These are phyloP conservation scores for Scomber colias DNA, from an alignment of 2,113 vertebrate species.

Conservation along the genomic window DNA sequence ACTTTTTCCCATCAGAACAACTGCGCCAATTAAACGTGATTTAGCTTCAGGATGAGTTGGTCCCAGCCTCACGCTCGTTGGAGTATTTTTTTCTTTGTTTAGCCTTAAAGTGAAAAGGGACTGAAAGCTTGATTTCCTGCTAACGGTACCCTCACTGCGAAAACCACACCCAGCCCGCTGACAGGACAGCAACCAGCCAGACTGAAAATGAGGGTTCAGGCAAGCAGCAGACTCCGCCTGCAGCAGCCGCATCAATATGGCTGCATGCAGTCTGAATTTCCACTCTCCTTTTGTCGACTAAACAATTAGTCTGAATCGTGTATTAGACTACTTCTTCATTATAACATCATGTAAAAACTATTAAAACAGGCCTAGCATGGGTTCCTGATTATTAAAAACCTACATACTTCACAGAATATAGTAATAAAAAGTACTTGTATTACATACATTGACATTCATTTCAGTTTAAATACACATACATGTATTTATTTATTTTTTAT, in stretches of 20 bases:
- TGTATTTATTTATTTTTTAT: too few relatives aligned
- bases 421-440: too few relatives aligned
- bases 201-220: constrained; percentile 43
- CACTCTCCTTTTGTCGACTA: too few relatives aligned
- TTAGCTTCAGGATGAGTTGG: constrained; percentile 12
- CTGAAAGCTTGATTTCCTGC: constrained; percentile 81
- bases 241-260: constrained; percentile 67
- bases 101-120: constrained; percentile 63
- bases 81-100: constrained; percentile 73
- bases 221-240: constrained; percentile 76
- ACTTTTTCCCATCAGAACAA: constrained; percentile 85
- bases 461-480: too few relatives aligned
- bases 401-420: too few relatives aligned
- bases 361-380: too few relatives aligned
- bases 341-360: too few relatives aligned
- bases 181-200: constrained; percentile 75
- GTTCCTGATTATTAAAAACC: too few relatives aligned
- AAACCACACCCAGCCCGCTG: constrained; percentile 89
- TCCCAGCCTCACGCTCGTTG: constrained; percentile 13
- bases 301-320: too few relatives aligned
- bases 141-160: constrained; percentile 86
- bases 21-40: constrained; percentile 63
- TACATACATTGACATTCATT: too few relatives aligned
- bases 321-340: too few relatives aligned
- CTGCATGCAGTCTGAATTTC: constrained; percentile 6